Evolutionary conservation across 2,797 vertebrate species (phyloP), one percentile per base, ranked within the genome.

Genomic region (Takifugu rubripes): DNA sequence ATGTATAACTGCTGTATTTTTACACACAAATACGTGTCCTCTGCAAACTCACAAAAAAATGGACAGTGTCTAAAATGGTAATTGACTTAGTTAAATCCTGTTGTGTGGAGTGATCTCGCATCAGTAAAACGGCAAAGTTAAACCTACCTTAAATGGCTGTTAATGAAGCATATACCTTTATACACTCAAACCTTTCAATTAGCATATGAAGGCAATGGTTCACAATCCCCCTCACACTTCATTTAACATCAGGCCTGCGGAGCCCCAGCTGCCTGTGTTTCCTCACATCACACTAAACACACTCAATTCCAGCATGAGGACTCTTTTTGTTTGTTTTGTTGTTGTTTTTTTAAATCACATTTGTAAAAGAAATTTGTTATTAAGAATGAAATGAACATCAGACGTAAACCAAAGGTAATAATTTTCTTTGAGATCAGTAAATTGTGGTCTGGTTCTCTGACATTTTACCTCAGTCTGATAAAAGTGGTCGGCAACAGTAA

Each of bases 41-140:
- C 14, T n/a, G 15, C 6, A 16, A 16, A 45, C 6, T 45, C 6
- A 5, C n/a, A 31, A 64, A 25, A 54, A 43, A 45, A 48, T 60
- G 47, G 50, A 77, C 61, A 71, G 50, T 43, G 27, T 36, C 66
- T 79, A 81, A 82, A 66, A 72, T 72, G 52, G 42, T 56, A 59
- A 58, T 70, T 56, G 45, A 70, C 56, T 21, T 61, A 56, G 60
- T 74, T 72, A 72, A 81, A 82, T 84, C 76, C 68, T 74, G 71
- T 78, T 76, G 66, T 73, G 58, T 66, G 66, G 68, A 36, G 47
- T 71, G 60, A 68, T 49, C 49, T 56, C 21, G 25, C 45, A 72
- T 26, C 25, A 15, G 16, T 40, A 1, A 21, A 54, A 46, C 11
- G 58, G 52, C 25, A 31, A 27, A 14, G 2, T 36, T 27, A 25